A percentile compares a stretch with the other conserved stretches of the same genome.
These are phyloP conservation scores for Anaspis maculata DNA, from an alignment of 2,888 invertebrate genomes.

Conservation along the genomic window DNA sequence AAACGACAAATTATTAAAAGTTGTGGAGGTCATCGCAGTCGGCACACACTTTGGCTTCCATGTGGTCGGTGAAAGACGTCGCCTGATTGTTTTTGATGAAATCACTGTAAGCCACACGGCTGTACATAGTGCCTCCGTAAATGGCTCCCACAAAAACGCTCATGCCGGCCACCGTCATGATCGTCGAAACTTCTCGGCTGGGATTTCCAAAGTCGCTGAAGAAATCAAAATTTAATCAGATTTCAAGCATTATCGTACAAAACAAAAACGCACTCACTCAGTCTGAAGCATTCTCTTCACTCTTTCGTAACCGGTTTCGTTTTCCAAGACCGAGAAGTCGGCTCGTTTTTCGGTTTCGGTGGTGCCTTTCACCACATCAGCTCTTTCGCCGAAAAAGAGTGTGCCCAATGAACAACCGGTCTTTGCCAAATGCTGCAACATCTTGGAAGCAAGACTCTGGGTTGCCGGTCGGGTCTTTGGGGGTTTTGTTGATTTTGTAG, in stretches of 20 bases:
- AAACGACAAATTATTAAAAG: no score
- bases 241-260: no score
- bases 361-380: constrained; percentile 16
- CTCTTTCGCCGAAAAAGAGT: no score
- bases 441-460: no score
- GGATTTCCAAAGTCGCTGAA: constrained; percentile 57
- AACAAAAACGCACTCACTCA: constrained; percentile 40
- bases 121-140: constrained; percentile 56
- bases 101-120: constrained; percentile 52
- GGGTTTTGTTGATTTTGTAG: no score
- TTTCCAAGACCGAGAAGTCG: constrained; percentile 11
- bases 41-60: constrained; percentile 67
- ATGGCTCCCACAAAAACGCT: constrained; percentile 56
- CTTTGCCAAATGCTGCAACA: no score
- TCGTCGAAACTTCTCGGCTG: constrained; percentile 53
- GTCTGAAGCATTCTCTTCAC: constrained; percentile 44
- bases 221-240: no score
- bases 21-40: no score
- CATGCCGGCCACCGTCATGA: constrained; percentile 50
- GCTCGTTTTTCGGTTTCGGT: constrained; percentile 22
- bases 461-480: no score
- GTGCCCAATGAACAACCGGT: no score
- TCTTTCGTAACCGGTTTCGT: constrained; percentile 45
- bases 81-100: constrained; percentile 71
- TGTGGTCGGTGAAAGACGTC: constrained; percentile 54